These are phyloP conservation scores for Papilio dardanus DNA, from an alignment of 1,140 invertebrate species.

Conservation along the genomic window DNA sequence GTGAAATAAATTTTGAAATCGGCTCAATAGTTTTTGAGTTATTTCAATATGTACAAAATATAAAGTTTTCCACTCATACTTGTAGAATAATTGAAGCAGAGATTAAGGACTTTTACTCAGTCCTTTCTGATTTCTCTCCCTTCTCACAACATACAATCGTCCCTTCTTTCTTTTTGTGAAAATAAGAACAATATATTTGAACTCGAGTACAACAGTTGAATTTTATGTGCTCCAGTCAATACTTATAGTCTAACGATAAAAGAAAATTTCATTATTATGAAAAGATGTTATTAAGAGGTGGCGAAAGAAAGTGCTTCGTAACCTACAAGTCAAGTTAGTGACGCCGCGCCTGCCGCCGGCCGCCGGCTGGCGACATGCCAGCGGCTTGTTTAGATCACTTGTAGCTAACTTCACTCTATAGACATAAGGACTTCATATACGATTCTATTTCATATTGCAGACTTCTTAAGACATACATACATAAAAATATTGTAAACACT, in stretches of 20 bases:
- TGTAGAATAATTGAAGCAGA: too few relatives aligned
- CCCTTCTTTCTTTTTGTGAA: too few relatives aligned
- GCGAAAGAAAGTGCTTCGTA: conserved; percentile 20
- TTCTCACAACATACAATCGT: too few relatives aligned
- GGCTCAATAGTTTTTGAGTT: too few relatives aligned
- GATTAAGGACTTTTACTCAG: too few relatives aligned
- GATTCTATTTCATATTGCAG: background rate
- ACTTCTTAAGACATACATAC: background rate
- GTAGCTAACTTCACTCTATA: conserved; percentile 13
- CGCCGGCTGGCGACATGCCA: background rate
- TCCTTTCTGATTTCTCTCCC: too few relatives aligned
- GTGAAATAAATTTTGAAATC: too few relatives aligned
- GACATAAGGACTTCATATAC: background rate
- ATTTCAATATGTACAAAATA: too few relatives aligned
- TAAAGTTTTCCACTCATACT: too few relatives aligned
- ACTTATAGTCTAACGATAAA: background rate
- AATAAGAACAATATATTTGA: too few relatives aligned
- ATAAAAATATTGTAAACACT: background rate
- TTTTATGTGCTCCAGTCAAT: too few relatives aligned
- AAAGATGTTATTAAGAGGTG: conserved; percentile 4
- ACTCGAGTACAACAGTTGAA: too few relatives aligned
- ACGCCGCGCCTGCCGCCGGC: background rate
- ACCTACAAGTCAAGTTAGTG: background rate
- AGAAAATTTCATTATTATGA: background rate
- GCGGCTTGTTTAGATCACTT: conserved; percentile 16